phyloP scores from a whole-genome alignment of 2,888 invertebrate species.

The Kuschelorhynchus macadamiae region DNA sequence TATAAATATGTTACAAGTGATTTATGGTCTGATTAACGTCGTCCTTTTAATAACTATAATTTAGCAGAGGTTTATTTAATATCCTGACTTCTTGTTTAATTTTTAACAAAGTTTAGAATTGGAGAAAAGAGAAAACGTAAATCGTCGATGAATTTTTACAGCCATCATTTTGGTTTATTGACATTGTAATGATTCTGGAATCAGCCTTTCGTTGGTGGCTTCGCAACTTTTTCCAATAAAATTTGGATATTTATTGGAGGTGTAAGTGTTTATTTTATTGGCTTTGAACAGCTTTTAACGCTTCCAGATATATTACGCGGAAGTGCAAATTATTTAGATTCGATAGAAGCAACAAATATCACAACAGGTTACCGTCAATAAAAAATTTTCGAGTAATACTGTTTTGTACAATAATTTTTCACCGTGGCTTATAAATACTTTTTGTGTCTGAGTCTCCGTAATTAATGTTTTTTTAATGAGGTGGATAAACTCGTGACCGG shows the following conservation, averaged over 20 bases:
- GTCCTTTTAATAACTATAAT: constrained; percentile 54
- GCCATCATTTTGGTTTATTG: constrained; percentile 44
- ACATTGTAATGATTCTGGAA: constrained; percentile 39
- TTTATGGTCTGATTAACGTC: constrained; percentile 57
- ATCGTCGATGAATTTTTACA: constrained; percentile 48
- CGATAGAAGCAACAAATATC: constrained; percentile 7
- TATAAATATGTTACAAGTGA: constrained; percentile 59
- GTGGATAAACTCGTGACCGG: no score
- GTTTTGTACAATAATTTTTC: no score
- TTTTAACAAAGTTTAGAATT: constrained; percentile 49
- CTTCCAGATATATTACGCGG: constrained; percentile 11
- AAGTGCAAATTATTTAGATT: constrained; percentile 1
- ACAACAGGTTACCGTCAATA: constrained; percentile 55
- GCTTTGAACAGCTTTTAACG: constrained; percentile 26
- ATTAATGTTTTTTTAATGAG: no score
- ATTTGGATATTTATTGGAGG: constrained; percentile 29
- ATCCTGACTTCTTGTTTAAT: constrained; percentile 40
- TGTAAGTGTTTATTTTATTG: constrained; percentile 40
- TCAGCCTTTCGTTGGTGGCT: constrained; percentile 36
- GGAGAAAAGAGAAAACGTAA: constrained; percentile 46
- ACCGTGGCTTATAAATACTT: no score
- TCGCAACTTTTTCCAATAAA: constrained; percentile 25
- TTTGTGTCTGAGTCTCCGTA: no score
- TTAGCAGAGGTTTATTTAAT: constrained; percentile 50
- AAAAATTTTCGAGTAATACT: no score